A percentile compares a stretch with the other conserved stretches of the same genome.
Evolutionary conservation across 2,113 vertebrate genomes (phyloP).

Genomic region (Megaptera novaeangliae): DNA sequence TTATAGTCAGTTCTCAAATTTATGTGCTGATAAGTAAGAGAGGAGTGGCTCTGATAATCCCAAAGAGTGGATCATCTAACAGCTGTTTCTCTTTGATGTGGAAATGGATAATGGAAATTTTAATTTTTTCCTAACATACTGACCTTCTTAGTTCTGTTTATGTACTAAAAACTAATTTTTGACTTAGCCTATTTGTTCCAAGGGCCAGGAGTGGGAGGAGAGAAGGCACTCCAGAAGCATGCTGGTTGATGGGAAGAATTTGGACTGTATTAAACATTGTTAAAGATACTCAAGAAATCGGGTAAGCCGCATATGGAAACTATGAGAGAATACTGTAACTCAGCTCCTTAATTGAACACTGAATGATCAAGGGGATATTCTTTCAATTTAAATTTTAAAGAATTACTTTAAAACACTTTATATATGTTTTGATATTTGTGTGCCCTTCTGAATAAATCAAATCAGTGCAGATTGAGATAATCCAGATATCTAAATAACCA

Average conservation of each 20-base stretch:
- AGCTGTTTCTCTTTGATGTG: background rate
- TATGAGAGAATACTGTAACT: background rate
- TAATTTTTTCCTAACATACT: background rate
- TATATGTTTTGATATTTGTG: background rate
- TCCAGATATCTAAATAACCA: background rate
- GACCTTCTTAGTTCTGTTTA: background rate
- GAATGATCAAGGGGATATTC: background rate
- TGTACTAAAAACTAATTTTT: slow-evolving; percentile 6
- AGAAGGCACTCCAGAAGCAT: background rate
- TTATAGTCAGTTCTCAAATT: background rate
- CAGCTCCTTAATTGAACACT: background rate
- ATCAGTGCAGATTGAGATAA: background rate
- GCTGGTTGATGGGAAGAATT: background rate
- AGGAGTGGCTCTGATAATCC: background rate
- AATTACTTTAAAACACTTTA: background rate
- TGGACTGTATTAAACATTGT: background rate
- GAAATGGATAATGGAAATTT: background rate
- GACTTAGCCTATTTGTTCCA: background rate
- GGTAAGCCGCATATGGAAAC: background rate
- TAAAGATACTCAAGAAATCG: background rate
- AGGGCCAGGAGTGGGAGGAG: background rate
- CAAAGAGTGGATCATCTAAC: background rate
- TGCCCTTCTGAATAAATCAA: background rate
- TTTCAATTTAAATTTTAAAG: background rate
- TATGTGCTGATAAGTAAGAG: background rate